Evolutionary conservation across 1,140 invertebrate genomes (phyloP).

Genomic region (Bicyclus anynana): DNA sequence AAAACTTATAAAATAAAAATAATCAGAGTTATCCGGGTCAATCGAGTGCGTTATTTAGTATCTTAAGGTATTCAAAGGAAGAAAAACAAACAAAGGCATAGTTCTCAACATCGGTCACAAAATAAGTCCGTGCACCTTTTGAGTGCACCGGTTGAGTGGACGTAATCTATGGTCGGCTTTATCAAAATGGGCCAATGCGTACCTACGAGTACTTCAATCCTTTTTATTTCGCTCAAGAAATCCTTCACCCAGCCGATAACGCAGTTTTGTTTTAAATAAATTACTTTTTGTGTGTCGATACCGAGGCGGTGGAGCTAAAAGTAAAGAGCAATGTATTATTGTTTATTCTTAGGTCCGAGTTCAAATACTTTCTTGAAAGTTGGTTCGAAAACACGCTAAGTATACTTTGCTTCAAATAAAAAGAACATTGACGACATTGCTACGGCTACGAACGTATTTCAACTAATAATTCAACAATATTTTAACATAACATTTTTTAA

Average conservation of each 20-base stretch:
- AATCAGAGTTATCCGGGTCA: no score
- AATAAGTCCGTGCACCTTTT: constrained; percentile 46
- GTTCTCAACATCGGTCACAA: constrained; percentile 24
- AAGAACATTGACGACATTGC: no score
- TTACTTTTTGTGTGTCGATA: constrained; percentile 25
- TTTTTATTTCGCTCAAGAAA: constrained; percentile 49
- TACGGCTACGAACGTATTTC: no score
- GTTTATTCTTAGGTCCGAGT: neutral
- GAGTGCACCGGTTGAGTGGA: constrained; percentile 59
- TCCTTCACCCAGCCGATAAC: constrained; percentile 44
- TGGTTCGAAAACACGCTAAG: neutral
- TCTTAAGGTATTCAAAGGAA: constrained; percentile 13
- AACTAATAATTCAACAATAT: no score
- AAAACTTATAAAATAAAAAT: neutral
- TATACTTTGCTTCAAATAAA: neutral
- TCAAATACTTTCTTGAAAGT: neutral
- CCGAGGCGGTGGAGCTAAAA: neutral
- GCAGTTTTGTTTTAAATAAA: constrained; percentile 44
- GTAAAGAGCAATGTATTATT: constrained; percentile 17
- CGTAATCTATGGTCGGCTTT: constrained; percentile 63
- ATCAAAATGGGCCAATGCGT: constrained; percentile 73
- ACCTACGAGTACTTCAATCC: constrained; percentile 39
- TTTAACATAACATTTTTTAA: no score
- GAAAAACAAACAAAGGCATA: constrained; percentile 24
- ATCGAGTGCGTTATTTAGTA: neutral